phyloP scores from a whole-genome alignment of 1,140 invertebrate genomes.

The Cotesia glomerata region DNA sequence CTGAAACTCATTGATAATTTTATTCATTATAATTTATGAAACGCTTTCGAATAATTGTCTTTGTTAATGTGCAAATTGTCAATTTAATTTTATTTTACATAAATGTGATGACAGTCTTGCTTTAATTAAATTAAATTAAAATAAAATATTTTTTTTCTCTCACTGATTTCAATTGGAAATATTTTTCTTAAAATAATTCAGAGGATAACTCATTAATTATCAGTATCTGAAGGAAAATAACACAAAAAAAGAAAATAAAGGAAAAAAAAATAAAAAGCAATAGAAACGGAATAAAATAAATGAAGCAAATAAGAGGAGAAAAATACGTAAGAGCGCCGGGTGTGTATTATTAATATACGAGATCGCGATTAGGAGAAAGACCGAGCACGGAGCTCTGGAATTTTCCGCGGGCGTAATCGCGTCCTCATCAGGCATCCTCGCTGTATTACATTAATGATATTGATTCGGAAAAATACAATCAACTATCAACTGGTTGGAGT shows the following conservation, averaged over 20 bases:
- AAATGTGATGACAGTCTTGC: too few species aligned
- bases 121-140: too few species aligned
- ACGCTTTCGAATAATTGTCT: neutral
- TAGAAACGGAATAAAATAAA: constrained; percentile 9
- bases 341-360: constrained; percentile 38
- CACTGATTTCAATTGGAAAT: too few species aligned
- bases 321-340: constrained; percentile 17
- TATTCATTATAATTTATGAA: neutral
- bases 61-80: too few species aligned
- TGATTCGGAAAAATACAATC: constrained; percentile 57
- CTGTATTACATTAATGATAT: constrained; percentile 61
- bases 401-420: constrained; percentile 36
- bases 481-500: constrained; percentile 28
- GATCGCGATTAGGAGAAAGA: constrained; percentile 18
- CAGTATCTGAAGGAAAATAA: neutral
- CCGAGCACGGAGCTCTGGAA: constrained; percentile 18
- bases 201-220: too few species aligned
- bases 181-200: too few species aligned
- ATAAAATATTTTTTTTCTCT: too few species aligned
- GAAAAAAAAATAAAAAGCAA: neutral
- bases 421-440: constrained; percentile 52
- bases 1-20: too few species aligned
- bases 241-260: constrained; percentile 1
- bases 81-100: too few species aligned
- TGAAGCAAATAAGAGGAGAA: constrained; percentile 4